A percentile compares a stretch with the other conserved stretches of the same genome.
phyloP scores from a whole-genome alignment of 2,797 vertebrate genomes.

The Gymnodraco acuticeps region DNA sequence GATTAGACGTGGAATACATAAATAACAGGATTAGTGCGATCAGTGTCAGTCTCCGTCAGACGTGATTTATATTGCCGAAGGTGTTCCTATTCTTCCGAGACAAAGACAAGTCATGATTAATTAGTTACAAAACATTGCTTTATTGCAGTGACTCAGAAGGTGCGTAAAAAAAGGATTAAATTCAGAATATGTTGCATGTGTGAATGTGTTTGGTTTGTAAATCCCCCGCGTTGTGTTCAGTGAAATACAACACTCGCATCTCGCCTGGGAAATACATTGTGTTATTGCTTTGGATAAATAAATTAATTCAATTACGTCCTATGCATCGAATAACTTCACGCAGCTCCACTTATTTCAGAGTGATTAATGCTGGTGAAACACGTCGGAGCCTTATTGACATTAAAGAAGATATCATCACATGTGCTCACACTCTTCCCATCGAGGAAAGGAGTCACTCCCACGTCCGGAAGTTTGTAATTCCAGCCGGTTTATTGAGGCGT shows the following conservation, averaged over 20 bases:
- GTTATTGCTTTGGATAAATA: constrained; percentile 73
- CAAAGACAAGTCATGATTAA: constrained; percentile 70
- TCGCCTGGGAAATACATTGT: constrained; percentile 71
- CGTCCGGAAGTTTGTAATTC: constrained; percentile 74
- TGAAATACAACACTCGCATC: constrained; percentile 57
- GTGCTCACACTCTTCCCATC: constrained; percentile 36
- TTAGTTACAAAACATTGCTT: constrained; percentile 63
- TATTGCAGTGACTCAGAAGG: constrained; percentile 43
- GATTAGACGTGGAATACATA: constrained; percentile 61
- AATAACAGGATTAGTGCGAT: constrained; percentile 72
- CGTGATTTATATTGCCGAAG: constrained; percentile 62
- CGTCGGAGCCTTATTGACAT: constrained; percentile 62
- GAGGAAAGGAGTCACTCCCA: constrained; percentile 41
- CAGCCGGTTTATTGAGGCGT: constrained; percentile 73
- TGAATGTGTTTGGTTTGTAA: constrained; percentile 46
- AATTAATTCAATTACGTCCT: constrained; percentile 73
- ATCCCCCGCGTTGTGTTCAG: constrained; percentile 49
- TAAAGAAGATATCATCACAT: constrained; percentile 67
- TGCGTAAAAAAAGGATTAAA: constrained; percentile 32
- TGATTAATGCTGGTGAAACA: constrained; percentile 66
- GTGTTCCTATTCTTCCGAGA: constrained; percentile 65
- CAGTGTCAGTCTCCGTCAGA: constrained; percentile 64
- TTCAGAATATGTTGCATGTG: constrained; percentile 38
- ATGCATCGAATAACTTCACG: constrained; percentile 55
- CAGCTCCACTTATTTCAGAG: constrained; percentile 54